These are phyloP conservation scores for Dasyornis broadbenti DNA, from an alignment of 2,113 vertebrate species.

Conservation along the genomic window DNA sequence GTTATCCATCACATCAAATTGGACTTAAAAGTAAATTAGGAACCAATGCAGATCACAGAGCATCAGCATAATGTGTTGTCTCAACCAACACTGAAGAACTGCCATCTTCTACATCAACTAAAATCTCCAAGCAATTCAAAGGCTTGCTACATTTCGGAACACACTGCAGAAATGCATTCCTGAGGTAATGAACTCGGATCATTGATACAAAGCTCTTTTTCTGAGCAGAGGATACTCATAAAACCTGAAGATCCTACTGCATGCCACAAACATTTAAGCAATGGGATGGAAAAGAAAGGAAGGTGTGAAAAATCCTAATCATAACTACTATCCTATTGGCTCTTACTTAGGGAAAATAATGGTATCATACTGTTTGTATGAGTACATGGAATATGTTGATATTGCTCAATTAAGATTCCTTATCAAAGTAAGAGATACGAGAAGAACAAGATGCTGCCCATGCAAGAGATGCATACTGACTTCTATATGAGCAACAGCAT, in stretches of 20 bases:
- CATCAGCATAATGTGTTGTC: not conserved
- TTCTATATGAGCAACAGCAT: not conserved
- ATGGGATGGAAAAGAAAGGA: too few relatives aligned
- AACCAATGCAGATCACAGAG: not conserved
- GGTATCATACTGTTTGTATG: rapidly evolving
- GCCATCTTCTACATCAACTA: not conserved
- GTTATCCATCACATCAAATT: constrained; percentile 13
- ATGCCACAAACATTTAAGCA: not conserved
- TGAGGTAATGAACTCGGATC: not conserved
- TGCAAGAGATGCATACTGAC: not conserved
- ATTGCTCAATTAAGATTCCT: not conserved
- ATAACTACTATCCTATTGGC: not conserved
- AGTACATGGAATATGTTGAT: not conserved
- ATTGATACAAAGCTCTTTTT: not conserved
- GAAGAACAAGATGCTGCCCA: not conserved
- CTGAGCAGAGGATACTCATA: not conserved
- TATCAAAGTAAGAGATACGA: not conserved
- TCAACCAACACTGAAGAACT: not conserved
- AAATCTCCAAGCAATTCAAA: not conserved
- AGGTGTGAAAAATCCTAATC: not conserved
- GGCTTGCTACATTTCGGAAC: not conserved
- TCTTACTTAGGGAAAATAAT: not conserved
- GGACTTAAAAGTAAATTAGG: constrained; percentile 15
- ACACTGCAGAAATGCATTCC: not conserved
- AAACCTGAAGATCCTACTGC: not conserved